Conservation (phyloP, 2,797 vertebrate genomes). For the Hyperoplus immaculatus region DNA sequence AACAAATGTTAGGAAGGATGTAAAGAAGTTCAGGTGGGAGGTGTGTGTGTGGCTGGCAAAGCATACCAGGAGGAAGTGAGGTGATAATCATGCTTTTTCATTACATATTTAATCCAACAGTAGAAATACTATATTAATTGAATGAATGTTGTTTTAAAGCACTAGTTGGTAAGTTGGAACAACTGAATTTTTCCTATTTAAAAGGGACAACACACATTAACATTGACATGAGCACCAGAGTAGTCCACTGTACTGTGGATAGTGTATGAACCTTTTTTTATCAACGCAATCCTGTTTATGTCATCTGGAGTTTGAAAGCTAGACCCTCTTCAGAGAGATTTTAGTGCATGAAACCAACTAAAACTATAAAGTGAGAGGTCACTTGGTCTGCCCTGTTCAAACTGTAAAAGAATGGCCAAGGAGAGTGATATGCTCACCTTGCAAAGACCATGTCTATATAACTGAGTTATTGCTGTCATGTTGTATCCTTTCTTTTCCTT, state of each 20-base stretch:
- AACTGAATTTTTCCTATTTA: too few species aligned
- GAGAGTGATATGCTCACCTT: background rate
- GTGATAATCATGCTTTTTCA: too few species aligned
- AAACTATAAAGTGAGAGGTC: background rate
- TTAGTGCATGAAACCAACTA: background rate
- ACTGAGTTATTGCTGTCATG: constrained; percentile 15
- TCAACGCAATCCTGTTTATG: background rate
- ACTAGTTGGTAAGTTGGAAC: too few species aligned
- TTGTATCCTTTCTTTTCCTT: background rate
- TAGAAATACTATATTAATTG: too few species aligned
- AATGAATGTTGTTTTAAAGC: too few species aligned
- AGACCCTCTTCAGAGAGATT: background rate
- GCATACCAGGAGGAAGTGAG: background rate
- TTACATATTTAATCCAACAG: too few species aligned
- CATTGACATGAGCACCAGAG: too few species aligned
- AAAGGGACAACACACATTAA: too few species aligned
- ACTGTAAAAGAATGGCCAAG: background rate
- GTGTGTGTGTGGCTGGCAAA: constrained; percentile 3
- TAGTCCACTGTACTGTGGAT: background rate
- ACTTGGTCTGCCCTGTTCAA: background rate
- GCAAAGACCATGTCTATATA: background rate
- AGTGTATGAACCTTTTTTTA: constrained; percentile 4
- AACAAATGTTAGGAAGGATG: constrained; percentile 8
- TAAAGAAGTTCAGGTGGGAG: background rate
- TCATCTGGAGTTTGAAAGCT: constrained; percentile 3